Base-by-base conservation (phyloP, 2,113 vertebrate species). In the Oplegnathus fasciatus region DNA sequence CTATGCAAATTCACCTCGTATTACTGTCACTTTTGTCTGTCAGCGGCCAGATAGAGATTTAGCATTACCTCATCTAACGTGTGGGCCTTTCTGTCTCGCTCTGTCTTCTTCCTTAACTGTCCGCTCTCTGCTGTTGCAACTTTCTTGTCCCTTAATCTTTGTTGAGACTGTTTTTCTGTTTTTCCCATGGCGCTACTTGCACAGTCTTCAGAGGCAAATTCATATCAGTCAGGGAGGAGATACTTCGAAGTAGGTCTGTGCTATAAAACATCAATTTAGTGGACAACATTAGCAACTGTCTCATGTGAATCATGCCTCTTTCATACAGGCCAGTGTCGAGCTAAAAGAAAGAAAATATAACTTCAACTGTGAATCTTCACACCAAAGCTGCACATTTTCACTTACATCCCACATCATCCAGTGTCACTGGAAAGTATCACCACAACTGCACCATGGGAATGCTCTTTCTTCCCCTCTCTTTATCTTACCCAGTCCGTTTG, bases 21-120 rank as follows among this genome's bases (percentile, higher is more conserved):
- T 90, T 91, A 73, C 86, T 88, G 93, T 93, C 89, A 88, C 90
- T 81, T 82, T 68, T 77, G 78, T 82, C 67, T 64, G 64, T 89
- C 87, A 78, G 80, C 61, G 20, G 42, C 6, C 24, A 78, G 78
- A 83, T 68, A n/a, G 82, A 85, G 65, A 86, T 87, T 89, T 76
- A 85, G 52, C 50, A 52, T 84, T 77, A 82, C 79, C 71, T 88
- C 81, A 79, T 85, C 64, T 68, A 66, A 62, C 26, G 28, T 64
- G n/a, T 40, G 4, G 26, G 18, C 20, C 57, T 52, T n/a, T 71
- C 28, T 26, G 61, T 82, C 74, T 42, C 44, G 26, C 55, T 34
- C 44, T 37, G 11, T 61, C 78, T 74, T 40, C 74, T 58, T 58
- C 11, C 52, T 28, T 22, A 66, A 75, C 42, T 13, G n/a, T 28